These are phyloP conservation scores for Mastigias papua DNA, from an alignment of 30 jellyfish, hydroid and myxozoan species.

Conservation along the genomic window DNA sequence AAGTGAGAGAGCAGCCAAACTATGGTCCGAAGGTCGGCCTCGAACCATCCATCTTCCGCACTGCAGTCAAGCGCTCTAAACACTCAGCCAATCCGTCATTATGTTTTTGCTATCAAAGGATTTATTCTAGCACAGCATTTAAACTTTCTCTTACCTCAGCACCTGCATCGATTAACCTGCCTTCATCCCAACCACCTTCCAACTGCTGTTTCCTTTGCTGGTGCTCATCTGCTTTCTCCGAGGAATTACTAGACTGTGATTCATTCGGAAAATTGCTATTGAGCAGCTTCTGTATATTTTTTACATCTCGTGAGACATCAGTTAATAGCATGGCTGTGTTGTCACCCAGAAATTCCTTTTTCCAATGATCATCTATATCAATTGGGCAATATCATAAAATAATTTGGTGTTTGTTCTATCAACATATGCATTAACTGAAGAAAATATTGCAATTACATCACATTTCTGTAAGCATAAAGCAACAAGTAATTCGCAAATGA, in stretches of 20 bases:
- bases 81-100: too few species aligned
- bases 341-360: slow-evolving; percentile 83
- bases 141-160: not conserved
- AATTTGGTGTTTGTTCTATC: too few species aligned
- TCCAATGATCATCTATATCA: slow-evolving; percentile 77
- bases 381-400: not conserved
- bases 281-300: slow-evolving; percentile 41
- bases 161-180: not conserved
- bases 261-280: not conserved
- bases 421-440: too few species aligned
- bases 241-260: not conserved
- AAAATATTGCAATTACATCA: too few species aligned
- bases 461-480: too few species aligned
- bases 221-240: not conserved
- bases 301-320: slow-evolving; percentile 82
- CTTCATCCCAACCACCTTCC: not conserved
- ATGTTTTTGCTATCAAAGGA: too few species aligned
- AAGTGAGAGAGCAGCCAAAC: too few species aligned
- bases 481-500: too few species aligned
- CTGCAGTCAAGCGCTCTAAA: too few species aligned
- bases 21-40: too few species aligned
- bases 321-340: slow-evolving; percentile 85
- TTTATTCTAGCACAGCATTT: not conserved
- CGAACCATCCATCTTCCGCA: too few species aligned
- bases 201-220: not conserved